Evolutionary conservation across 2,113 vertebrate genomes (phyloP).

Genomic region (Tapirus terrestris): DNA sequence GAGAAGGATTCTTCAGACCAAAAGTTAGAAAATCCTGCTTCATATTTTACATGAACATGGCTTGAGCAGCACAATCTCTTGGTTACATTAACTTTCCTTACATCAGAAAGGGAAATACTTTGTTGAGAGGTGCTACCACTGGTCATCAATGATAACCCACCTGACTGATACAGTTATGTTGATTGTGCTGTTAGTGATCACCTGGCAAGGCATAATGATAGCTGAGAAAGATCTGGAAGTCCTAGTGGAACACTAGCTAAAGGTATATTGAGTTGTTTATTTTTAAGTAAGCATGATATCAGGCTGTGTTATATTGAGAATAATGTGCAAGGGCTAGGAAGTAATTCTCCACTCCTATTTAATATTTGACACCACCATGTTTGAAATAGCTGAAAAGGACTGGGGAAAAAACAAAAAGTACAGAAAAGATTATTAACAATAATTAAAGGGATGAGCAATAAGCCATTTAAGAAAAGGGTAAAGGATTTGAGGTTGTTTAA

Average conservation of each 20-base stretch:
- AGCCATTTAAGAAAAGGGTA: not conserved
- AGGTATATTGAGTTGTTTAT: not conserved
- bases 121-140: not conserved
- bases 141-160: not conserved
- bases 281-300: not conserved
- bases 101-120: not conserved
- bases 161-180: not conserved
- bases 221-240: not conserved
- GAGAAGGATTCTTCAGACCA: not conserved
- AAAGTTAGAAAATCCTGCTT: not conserved
- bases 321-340: not conserved
- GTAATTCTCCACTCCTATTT: not conserved
- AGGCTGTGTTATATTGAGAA: not conserved
- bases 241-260: not conserved
- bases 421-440: not conserved
- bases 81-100: not conserved
- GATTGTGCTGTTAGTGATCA: not conserved
- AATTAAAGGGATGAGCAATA: not conserved
- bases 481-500: constrained; percentile 9
- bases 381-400: constrained; percentile 1
- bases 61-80: not conserved
- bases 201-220: not conserved
- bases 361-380: not conserved
- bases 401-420: not conserved
- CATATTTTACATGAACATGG: not conserved